Evolutionary conservation across 2,797 vertebrate genomes (phyloP).

Genomic region (Typhlichthys eigenmanni): DNA sequence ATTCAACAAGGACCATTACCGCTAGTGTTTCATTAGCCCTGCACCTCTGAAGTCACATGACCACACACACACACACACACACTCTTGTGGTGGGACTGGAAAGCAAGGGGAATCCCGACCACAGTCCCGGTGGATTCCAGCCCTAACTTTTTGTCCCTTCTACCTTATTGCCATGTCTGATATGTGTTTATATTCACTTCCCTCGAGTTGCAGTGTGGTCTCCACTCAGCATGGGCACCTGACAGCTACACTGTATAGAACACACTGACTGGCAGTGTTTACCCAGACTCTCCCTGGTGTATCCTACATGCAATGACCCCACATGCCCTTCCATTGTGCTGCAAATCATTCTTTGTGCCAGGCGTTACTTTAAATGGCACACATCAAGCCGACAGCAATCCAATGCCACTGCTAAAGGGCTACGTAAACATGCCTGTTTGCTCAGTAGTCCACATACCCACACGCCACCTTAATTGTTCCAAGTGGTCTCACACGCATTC

Average conservation of each 20-base stretch:
- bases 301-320: constrained; percentile 24
- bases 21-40: too few relatives aligned
- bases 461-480: constrained; percentile 6
- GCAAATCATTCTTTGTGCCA: constrained; percentile 37
- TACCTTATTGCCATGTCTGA: background rate
- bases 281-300: background rate
- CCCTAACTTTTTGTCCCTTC: constrained; percentile 22
- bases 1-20: too few relatives aligned
- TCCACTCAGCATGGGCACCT: background rate
- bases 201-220: constrained; percentile 25
- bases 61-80: background rate
- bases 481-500: constrained; percentile 25
- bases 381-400: constrained; percentile 41
- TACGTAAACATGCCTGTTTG: constrained; percentile 41
- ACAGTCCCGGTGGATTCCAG: constrained; percentile 35
- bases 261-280: constrained; percentile 1
- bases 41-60: too few relatives aligned
- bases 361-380: constrained; percentile 30
- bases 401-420: constrained; percentile 10
- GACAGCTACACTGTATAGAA: background rate
- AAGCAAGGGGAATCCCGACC: constrained; percentile 56
- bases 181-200: constrained; percentile 52
- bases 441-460: constrained; percentile 26
- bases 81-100: constrained; percentile 22
- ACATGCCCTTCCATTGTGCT: constrained; percentile 41